Conservation (phyloP, 2,888 invertebrate genomes). For the Acrocera orbiculus region DNA sequence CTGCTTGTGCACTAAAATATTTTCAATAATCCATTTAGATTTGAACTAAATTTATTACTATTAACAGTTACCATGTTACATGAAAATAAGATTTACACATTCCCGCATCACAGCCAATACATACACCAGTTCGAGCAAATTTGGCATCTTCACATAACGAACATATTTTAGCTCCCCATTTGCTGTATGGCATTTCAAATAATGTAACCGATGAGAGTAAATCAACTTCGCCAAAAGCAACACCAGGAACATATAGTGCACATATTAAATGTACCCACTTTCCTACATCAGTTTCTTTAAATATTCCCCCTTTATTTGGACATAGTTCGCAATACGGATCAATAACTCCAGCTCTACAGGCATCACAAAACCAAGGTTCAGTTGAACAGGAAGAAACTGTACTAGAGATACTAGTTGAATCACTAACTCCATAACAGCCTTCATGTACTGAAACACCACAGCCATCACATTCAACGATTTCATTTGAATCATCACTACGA, state of each 20-base stretch:
- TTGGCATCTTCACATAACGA: slow-evolving; percentile 74
- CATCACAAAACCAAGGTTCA: slow-evolving; percentile 99
- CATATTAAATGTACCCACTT: slow-evolving; percentile 98
- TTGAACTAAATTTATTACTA: not conserved
- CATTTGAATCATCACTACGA: slow-evolving; percentile 81
- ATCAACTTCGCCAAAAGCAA: slow-evolving; percentile 91
- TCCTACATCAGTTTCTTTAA: slow-evolving; percentile 92
- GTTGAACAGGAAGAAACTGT: slow-evolving; percentile 89
- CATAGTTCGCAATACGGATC: slow-evolving; percentile 90
- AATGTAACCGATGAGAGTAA: slow-evolving; percentile 80
- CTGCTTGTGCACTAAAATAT: slow-evolving; percentile 70
- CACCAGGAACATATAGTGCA: slow-evolving; percentile 92
- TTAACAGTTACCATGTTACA: slow-evolving; percentile 67
- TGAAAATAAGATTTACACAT: slow-evolving; percentile 96
- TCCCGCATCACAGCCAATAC: slow-evolving; percentile 95
- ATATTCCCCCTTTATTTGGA: slow-evolving; percentile 80
- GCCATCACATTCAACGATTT: slow-evolving; percentile 93
- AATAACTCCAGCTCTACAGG: slow-evolving; percentile 78
- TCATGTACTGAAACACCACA: slow-evolving; percentile 95
- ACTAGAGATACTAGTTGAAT: slow-evolving; percentile 77
- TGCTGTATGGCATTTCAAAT: slow-evolving; percentile 93
- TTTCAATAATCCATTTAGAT: not conserved
- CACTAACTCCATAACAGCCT: slow-evolving; percentile 90
- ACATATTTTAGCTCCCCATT: slow-evolving; percentile 90
- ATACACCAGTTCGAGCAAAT: slow-evolving; percentile 82